Evolutionary conservation across 2,113 vertebrate genomes (phyloP), one percentile per base, ranked within the genome.

Genomic region (Phoenicopterus ruber): DNA sequence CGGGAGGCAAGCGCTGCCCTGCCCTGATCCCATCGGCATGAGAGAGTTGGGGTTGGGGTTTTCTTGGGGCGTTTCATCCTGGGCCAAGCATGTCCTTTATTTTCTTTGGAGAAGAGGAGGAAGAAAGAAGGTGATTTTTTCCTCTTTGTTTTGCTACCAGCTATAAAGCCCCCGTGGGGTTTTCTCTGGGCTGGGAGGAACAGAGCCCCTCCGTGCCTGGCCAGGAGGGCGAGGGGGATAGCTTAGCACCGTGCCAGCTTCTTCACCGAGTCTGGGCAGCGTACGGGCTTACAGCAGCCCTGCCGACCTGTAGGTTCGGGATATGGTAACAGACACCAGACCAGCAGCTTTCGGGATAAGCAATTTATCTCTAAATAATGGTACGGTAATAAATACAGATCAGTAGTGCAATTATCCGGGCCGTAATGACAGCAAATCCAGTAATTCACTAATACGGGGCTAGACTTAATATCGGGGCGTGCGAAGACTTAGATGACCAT

Each of bases 11-110:
- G 13, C 1, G 4, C 52, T 91, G 32, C 34, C 21, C 32, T 44
- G 58, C 10, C 47, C 47, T 0, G 1, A 22, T 74, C 69, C n/a
- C 76, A 55, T 40, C 0, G 0, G 19, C 4, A 1, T 1, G 22
- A 28, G 25, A 17, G 15, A 42, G 40, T 10, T 7, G 40, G 47
- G 5, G 10, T 29, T 36, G 47, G 13, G 16, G 2, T 38, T 58
- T 67, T 28, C 50, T 66, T 21, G 20, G 61, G 25, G n/a, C 5
- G 7, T 38, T 88, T 52, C 63, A 44, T 61, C 47, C 32, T 25
- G 13, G 31, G 10, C 28, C 36, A 36, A 46, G 28, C 1, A 1
- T 12, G 14, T 71, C 36, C 31, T 76, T 76, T 19, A n/a, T 29
- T 42, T 42, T 42, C 21, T 63, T 44, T 58, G 38, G 65, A 46